Conservation (phyloP, 1,140 invertebrate species). For the Drosophila erecta region DNA sequence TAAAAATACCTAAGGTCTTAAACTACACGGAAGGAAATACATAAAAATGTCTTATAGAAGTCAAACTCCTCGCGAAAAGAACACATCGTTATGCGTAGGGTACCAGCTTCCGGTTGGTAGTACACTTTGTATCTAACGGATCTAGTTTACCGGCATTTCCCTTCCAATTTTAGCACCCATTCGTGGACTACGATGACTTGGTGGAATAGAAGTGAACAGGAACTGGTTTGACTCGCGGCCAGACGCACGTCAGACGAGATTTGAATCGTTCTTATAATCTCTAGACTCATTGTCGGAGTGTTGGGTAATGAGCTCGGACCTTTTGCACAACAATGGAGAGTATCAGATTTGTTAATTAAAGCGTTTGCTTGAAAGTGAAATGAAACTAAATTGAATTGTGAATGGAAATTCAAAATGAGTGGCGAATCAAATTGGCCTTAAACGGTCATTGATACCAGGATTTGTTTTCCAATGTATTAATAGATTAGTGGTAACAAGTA, state of each 20-base stretch:
- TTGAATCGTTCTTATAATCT: slow-evolving; percentile 48
- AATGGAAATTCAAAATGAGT: slow-evolving; percentile 56
- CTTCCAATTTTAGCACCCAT: slow-evolving; percentile 13
- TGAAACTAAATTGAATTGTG: slow-evolving; percentile 40
- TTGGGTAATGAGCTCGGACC: slow-evolving; percentile 45
- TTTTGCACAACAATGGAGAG: slow-evolving; percentile 10
- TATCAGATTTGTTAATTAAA: slow-evolving; percentile 59
- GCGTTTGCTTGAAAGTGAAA: slow-evolving; percentile 51
- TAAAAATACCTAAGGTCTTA: too few species aligned
- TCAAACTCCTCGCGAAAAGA: too few species aligned
- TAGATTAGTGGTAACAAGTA: slow-evolving; percentile 5
- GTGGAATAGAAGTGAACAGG: slow-evolving; percentile 24
- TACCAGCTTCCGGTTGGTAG: slow-evolving; percentile 54
- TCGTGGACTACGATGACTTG: slow-evolving; percentile 57
- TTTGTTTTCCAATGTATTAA: slow-evolving; percentile 16
- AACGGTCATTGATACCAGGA: slow-evolving; percentile 54
- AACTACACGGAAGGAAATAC: too few species aligned
- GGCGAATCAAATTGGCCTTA: slow-evolving; percentile 17
- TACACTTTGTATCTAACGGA: slow-evolving; percentile 45
- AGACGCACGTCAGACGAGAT: slow-evolving; percentile 66
- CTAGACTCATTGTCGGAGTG: slow-evolving; percentile 34
- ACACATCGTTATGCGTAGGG: neutral
- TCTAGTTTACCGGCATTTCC: slow-evolving; percentile 47
- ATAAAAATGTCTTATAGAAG: too few species aligned
- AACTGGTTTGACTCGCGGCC: slow-evolving; percentile 66